Base-by-base conservation (phyloP, 1,140 invertebrate genomes). In the Tigriopus japonicus region DNA sequence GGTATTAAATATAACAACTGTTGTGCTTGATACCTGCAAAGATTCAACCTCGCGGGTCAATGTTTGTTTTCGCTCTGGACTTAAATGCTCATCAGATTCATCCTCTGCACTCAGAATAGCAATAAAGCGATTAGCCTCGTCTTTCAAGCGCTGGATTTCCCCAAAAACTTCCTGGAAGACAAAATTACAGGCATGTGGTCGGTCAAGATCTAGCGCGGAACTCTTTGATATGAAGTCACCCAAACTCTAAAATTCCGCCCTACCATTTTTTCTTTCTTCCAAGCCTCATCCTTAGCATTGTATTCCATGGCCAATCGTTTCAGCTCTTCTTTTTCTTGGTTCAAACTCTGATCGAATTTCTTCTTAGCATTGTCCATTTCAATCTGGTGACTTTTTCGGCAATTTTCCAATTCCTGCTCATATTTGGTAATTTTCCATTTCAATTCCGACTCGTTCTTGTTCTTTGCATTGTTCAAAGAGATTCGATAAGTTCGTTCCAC, bases 71-170 rank as follows among this genome's bases (percentile, higher is more conserved):
- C 42, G 35, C 12, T 15, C 17, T 14, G 55, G 55, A 42, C 55
- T 58, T 41, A 58, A 17, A 19, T 17, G 13, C 17, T 42, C 55
- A 12, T 58, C 55, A 17, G 21, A 41, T 17, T 58, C 55, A 21
- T 58, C 55, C 21, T 58, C 55, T 42, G 35, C 28, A 42, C 55
- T 58, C 28, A 58, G 14, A 42, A 58, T 58, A 15, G 55, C 55
- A 23, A 58, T 58, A 23, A 58, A 58, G 14, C 55, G 55, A 58
- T 58, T 58, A 6, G 55, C 55, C 21, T 58, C 55, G 42, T 58
- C 55, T 40, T 58, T 58, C n/a, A 58, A 58, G 14, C 55, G 13
- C 15, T 58, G 24, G 28, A 58, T 58, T 41, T 58, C 55, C 1
- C 28, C 21, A 17, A 58, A 58, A n/a, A 58, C 55, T 17, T 58